phyloP scores from a whole-genome alignment of 2,888 invertebrate species.

The Alentia gelatinosa region DNA sequence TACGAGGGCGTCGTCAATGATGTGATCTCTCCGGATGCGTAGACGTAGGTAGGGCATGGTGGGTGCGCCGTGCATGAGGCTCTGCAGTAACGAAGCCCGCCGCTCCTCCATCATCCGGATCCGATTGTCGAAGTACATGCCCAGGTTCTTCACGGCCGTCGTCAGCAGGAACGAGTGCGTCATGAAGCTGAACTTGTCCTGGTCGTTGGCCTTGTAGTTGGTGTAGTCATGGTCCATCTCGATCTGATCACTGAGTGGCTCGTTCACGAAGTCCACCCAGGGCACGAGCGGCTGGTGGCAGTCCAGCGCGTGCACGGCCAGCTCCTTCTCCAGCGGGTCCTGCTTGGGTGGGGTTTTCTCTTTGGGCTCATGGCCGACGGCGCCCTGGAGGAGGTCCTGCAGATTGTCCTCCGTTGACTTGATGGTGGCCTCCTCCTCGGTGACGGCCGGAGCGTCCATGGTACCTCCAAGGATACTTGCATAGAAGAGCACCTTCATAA shows the following conservation, averaged over 20 bases:
- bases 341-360: slow-evolving; percentile 72
- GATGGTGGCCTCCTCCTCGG: slow-evolving; percentile 62
- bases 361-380: slow-evolving; percentile 77
- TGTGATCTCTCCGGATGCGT: slow-evolving; percentile 87
- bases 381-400: slow-evolving; percentile 73
- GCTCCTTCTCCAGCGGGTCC: slow-evolving; percentile 85
- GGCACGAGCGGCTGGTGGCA: slow-evolving; percentile 91
- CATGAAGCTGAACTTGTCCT: slow-evolving; percentile 88
- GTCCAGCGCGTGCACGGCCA: slow-evolving; percentile 89
- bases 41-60: slow-evolving; percentile 86
- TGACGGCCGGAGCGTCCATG: slow-evolving; percentile 68
- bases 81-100: slow-evolving; percentile 91
- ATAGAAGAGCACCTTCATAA: slow-evolving; percentile 88
- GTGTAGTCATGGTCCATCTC: slow-evolving; percentile 97
- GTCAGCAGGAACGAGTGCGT: slow-evolving; percentile 94
- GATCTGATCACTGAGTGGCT: slow-evolving; percentile 93
- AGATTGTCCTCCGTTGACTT: slow-evolving; percentile 69
- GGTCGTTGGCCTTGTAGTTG: slow-evolving; percentile 85
- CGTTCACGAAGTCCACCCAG: slow-evolving; percentile 96
- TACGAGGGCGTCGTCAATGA: slow-evolving; percentile 95
- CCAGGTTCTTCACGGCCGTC: slow-evolving; percentile 94
- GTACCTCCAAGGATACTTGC: slow-evolving; percentile 92
- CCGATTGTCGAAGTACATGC: slow-evolving; percentile 95
- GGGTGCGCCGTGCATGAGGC: slow-evolving; percentile 89
- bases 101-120: slow-evolving; percentile 97